Conservation (phyloP, 2,888 invertebrate genomes). For the Diaperis boleti region DNA sequence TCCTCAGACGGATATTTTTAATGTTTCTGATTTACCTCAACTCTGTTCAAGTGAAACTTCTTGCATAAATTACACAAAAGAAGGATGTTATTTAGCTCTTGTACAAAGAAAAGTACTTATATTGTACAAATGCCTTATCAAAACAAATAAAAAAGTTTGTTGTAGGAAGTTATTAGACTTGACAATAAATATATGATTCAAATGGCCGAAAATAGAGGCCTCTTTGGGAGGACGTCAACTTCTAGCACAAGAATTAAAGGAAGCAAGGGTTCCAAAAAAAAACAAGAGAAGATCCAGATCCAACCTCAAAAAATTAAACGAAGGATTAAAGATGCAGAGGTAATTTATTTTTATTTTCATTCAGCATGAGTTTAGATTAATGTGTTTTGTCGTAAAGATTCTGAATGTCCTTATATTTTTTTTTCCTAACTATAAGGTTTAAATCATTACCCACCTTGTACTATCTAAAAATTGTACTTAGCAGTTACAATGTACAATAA, state of each 20-base stretch:
- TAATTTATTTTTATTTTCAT: no score
- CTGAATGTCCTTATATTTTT: no score
- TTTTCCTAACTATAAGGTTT: no score
- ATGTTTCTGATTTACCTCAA: constrained; percentile 72
- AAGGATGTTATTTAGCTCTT: constrained; percentile 77
- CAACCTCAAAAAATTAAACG: constrained; percentile 49
- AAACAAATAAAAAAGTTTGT: constrained; percentile 13
- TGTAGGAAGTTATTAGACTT: constrained; percentile 78
- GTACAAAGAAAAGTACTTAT: constrained; percentile 77
- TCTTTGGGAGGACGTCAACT: constrained; percentile 70
- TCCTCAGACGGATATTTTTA: constrained; percentile 79
- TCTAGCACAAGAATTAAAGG: constrained; percentile 65
- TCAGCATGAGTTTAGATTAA: no score
- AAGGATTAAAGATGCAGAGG: constrained; percentile 58
- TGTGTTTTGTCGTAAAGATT: no score
- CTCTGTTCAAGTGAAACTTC: constrained; percentile 69
- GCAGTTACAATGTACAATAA: no score
- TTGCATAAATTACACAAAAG: constrained; percentile 66
- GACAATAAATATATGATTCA: constrained; percentile 87
- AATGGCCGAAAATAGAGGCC: constrained; percentile 83
- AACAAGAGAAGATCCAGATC: constrained; percentile 46
- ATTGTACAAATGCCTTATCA: background rate
- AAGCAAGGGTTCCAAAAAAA: constrained; percentile 59
- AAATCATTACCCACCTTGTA: no score
- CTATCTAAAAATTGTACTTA: no score